Percentiles rank a stretch among this genome's conserved stretches.
phyloP scores from a whole-genome alignment of 2,888 invertebrate genomes.

The Homarus gammarus region DNA sequence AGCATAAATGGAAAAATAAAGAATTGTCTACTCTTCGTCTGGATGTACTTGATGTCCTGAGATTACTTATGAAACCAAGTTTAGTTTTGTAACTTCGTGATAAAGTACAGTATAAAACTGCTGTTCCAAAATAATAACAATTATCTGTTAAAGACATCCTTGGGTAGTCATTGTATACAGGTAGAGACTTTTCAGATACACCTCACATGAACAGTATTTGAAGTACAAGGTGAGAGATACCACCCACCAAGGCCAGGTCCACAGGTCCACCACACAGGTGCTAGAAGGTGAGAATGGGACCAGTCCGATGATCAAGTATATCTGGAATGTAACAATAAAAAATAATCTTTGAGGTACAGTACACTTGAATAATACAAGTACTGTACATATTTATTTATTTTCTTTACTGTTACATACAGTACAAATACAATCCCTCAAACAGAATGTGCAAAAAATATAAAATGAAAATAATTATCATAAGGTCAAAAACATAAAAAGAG shows the following conservation, averaged over 20 bases:
- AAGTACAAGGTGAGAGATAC: background rate
- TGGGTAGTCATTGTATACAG: conserved; percentile 5
- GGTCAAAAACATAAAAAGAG: no score
- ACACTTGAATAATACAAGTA: background rate
- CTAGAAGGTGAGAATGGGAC: conserved; percentile 75
- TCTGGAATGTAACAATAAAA: conserved; percentile 53
- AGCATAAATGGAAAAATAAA: background rate
- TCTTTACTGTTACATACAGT: no score
- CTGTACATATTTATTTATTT: no score
- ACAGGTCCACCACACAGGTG: conserved; percentile 14
- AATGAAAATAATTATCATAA: no score
- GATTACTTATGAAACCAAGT: background rate
- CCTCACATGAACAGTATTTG: conserved; percentile 17
- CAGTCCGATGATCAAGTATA: conserved; percentile 73
- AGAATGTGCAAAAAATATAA: no score
- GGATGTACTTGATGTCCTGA: background rate
- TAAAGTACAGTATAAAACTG: conserved; percentile 8
- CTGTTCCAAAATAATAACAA: background rate
- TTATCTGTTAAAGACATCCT: background rate
- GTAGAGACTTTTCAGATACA: conserved; percentile 6
- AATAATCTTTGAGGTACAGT: no score
- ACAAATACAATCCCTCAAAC: no score
- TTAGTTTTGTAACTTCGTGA: background rate
- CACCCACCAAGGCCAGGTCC: background rate
- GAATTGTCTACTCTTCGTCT: background rate